Evolutionary conservation across 2,113 vertebrate species (phyloP).

Genomic region (Symphodus melops): DNA sequence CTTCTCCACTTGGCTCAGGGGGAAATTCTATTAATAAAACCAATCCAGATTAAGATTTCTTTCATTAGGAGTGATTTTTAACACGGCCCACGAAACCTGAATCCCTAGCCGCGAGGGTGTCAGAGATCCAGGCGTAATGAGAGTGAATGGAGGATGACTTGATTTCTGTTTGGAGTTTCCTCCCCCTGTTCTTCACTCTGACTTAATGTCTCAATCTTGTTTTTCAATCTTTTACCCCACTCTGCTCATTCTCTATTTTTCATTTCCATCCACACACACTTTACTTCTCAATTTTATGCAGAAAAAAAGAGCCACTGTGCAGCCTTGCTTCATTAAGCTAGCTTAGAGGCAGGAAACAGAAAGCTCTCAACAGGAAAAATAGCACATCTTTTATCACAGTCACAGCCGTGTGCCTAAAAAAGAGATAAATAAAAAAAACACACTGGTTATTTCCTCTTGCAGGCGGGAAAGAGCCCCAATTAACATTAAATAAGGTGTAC

Average conservation of each 20-base stretch:
- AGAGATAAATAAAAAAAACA: background rate
- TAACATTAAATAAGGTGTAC: slow-evolving; percentile 65
- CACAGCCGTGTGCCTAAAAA: slow-evolving; percentile 14
- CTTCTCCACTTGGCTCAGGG: slow-evolving; percentile 44
- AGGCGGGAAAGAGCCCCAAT: slow-evolving; percentile 37
- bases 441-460: slow-evolving; percentile 40
- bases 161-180: background rate
- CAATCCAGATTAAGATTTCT: slow-evolving; percentile 71
- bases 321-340: slow-evolving; percentile 54
- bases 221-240: slow-evolving; percentile 18
- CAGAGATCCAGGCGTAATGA: slow-evolving; percentile 19
- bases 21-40: slow-evolving; percentile 73
- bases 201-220: slow-evolving; percentile 16
- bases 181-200: background rate
- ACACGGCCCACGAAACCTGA: slow-evolving; percentile 41
- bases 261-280: slow-evolving; percentile 2
- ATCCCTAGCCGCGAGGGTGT: slow-evolving; percentile 12
- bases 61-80: slow-evolving; percentile 68
- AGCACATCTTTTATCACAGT: slow-evolving; percentile 15
- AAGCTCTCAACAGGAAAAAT: slow-evolving; percentile 40
- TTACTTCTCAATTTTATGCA: slow-evolving; percentile 6
- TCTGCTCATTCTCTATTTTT: background rate
- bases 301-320: background rate
- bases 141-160: background rate
- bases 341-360: slow-evolving; percentile 39